Evolutionary conservation across 2,113 vertebrate genomes (phyloP), one percentile per base, ranked within the genome.

Genomic region (Toxotes chatareus): DNA sequence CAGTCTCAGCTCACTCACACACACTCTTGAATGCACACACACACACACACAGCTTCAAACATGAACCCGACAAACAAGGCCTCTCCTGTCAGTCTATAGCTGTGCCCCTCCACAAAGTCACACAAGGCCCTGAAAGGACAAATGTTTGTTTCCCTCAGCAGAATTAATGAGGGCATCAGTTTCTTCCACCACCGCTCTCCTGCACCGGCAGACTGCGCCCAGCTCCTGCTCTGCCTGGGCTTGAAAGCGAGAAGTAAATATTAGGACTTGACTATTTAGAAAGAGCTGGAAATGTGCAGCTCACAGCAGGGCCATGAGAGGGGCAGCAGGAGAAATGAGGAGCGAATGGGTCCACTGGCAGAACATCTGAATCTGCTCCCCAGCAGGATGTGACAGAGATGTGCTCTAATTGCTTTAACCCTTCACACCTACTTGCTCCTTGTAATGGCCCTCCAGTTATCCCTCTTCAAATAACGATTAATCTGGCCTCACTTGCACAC

Each of bases 161-260:
- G 91, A 93, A 94, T 92, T 92, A 92, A 95, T 93, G 93, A 93
- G 86, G 72, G 84, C 91, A 90, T 93, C 87, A 80, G 86, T 89
- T 89, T 81, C 88, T 84, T 84, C 88, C 92, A 88, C 89, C 87
- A 83, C 87, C 47, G 21, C 82, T 75, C 82, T 51, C 40, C 73
- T 57, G 34, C 78, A 19, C 76, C 57, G 67, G 64, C 82, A 55
- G 53, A 40, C 82, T 82, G 82, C 69, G 11, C 82, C 61, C 61
- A 76, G 80, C 86, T 90, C 79, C 83, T 16, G 38, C 89, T 88
- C 70, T 65, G 92, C 86, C 90, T 69, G 7, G 61, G 73, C 88
- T 88, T 91, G 88, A 91, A 93, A 91, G 79, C 61, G 23, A 84
- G 91, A 92, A 89, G 93, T 92, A 94, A 95, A 95, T 94, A 94